A percentile compares a stretch with the other conserved stretches of the same genome.
Evolutionary conservation across 2,113 vertebrate species (phyloP).

Genomic region (Pantherophis guttatus): DNA sequence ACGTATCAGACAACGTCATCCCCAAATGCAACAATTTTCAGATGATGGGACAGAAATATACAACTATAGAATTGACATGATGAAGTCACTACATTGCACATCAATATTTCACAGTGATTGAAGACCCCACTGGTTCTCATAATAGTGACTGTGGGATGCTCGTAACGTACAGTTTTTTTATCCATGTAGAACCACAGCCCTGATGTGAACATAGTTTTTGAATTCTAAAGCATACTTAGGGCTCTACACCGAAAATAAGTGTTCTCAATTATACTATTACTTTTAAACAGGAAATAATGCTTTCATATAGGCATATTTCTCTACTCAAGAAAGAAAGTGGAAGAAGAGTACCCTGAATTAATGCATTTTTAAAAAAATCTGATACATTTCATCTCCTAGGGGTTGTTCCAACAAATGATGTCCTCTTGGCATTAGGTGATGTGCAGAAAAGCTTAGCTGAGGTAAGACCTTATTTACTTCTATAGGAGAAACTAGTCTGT

Average conservation of each 20-base stretch:
- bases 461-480: slow-evolving; percentile 70
- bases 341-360: slow-evolving; percentile 27
- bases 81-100: not conserved
- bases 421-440: slow-evolving; percentile 85
- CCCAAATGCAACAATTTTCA: not conserved
- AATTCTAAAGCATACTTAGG: not conserved
- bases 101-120: not conserved
- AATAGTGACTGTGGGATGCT: not conserved
- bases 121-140: not conserved
- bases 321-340: not conserved
- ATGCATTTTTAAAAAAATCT: slow-evolving; percentile 19
- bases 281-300: not conserved
- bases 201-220: not conserved
- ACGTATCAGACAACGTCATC: not conserved
- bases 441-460: slow-evolving; percentile 82
- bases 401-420: slow-evolving; percentile 85
- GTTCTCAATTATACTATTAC: not conserved
- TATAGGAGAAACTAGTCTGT: slow-evolving; percentile 5
- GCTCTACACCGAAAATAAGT: not conserved
- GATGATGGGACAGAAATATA: not conserved
- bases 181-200: not conserved
- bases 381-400: slow-evolving; percentile 67
- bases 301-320: slow-evolving; percentile 15
- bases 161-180: not conserved
- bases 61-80: not conserved